phyloP scores from a whole-genome alignment of 30 jellyfish, hydroid and myxozoan genomes.

The Pseudorhiza aurosa region DNA sequence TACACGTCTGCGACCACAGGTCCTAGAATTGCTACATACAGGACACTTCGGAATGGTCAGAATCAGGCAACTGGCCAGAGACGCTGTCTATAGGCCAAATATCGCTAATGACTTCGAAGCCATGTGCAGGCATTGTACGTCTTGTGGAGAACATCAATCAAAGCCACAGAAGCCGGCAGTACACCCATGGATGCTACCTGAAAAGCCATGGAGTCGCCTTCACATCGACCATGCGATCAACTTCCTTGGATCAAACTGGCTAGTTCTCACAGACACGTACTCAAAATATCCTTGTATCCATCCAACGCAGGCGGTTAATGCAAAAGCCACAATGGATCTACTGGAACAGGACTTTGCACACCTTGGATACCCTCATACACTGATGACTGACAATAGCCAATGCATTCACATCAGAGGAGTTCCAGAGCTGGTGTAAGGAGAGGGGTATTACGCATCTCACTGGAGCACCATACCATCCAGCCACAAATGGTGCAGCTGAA shows the following conservation, averaged over 20 bases:
- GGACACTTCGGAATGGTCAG: constrained; percentile 58
- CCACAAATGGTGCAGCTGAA: constrained; percentile 7
- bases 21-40: constrained; percentile 31
- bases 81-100: constrained; percentile 60
- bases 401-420: constrained; percentile 23
- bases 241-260: constrained; percentile 37
- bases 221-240: constrained; percentile 31
- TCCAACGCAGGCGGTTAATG: background rate
- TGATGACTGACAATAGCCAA: constrained; percentile 13
- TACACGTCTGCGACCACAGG: constrained; percentile 2
- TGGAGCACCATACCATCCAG: constrained; percentile 46
- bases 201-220: constrained; percentile 37
- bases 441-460: constrained; percentile 19
- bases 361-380: constrained; percentile 25
- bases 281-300: constrained; percentile 41
- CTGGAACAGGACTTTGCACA: constrained; percentile 31
- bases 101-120: constrained; percentile 15
- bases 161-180: constrained; percentile 18
- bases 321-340: constrained; percentile 24
- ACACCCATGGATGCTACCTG: constrained; percentile 35
- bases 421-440: constrained; percentile 4
- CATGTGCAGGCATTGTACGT: background rate
- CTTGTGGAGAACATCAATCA: constrained; percentile 48
- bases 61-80: constrained; percentile 42
- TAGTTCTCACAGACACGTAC: constrained; percentile 29